These are phyloP conservation scores for Phalanger gymnotis DNA, from an alignment of 2,797 vertebrate genomes.

Conservation along the genomic window DNA sequence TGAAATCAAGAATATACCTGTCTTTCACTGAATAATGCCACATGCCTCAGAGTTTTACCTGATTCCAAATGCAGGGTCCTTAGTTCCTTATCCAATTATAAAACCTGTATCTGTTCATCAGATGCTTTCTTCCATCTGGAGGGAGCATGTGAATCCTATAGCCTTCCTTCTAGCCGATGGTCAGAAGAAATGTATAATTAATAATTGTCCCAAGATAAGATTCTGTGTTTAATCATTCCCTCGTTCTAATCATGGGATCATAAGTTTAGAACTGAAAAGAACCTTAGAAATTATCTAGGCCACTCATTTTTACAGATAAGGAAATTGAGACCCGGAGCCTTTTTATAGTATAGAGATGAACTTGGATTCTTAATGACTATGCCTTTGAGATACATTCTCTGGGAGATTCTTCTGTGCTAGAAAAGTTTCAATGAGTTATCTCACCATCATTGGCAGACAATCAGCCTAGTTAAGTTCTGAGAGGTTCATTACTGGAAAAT, in stretches of 20 bases:
- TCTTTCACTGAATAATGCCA: slow-evolving; percentile 49
- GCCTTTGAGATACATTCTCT: background rate
- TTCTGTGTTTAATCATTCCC: slow-evolving; percentile 6
- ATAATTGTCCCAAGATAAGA: slow-evolving; percentile 39
- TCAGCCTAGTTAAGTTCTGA: background rate
- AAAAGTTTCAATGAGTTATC: background rate
- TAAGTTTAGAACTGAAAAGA: background rate
- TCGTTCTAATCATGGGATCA: background rate
- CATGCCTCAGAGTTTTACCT: slow-evolving; percentile 45
- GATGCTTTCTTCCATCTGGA: slow-evolving; percentile 19
- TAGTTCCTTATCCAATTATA: background rate
- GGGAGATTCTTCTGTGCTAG: background rate
- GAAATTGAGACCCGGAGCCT: background rate
- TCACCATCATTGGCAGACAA: background rate
- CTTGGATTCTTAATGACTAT: background rate
- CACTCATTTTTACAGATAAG: background rate
- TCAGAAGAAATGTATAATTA: slow-evolving; percentile 33
- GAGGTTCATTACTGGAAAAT: background rate
- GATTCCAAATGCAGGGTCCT: background rate
- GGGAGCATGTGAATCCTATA: background rate
- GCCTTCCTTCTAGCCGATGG: slow-evolving; percentile 13
- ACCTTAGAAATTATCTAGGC: background rate
- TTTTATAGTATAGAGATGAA: background rate
- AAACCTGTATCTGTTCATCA: slow-evolving; percentile 32
- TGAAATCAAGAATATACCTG: slow-evolving; percentile 49